phyloP scores from a whole-genome alignment of 1,140 invertebrate genomes.

The Triops longicaudatus region DNA sequence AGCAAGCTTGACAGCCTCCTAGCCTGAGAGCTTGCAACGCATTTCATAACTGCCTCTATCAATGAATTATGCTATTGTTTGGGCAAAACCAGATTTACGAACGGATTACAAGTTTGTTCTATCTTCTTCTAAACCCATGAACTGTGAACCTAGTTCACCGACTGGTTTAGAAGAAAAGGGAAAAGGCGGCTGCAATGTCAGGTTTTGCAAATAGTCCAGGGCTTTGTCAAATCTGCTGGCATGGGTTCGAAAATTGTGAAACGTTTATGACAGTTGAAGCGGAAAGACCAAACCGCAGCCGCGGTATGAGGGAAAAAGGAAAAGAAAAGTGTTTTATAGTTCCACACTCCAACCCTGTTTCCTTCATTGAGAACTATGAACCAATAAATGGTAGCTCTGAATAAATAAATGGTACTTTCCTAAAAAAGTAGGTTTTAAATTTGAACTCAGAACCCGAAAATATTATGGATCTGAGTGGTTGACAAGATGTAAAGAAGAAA shows the following conservation, averaged over 20 bases:
- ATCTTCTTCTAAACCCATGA: not conserved
- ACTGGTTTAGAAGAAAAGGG: not conserved
- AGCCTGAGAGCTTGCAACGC: too few species aligned
- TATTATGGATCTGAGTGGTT: too few species aligned
- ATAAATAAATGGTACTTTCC: too few species aligned
- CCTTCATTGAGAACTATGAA: not conserved
- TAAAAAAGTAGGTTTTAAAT: too few species aligned
- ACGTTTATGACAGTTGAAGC: not conserved
- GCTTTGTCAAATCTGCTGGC: not conserved
- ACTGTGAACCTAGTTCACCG: not conserved
- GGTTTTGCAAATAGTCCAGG: not conserved
- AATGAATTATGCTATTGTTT: too few species aligned
- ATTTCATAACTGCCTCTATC: too few species aligned
- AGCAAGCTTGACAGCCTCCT: too few species aligned
- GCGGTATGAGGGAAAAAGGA: not conserved
- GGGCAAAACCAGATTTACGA: too few species aligned
- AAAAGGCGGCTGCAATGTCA: not conserved
- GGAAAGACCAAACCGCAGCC: not conserved
- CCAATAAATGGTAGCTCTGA: too few species aligned
- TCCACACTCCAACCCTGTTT: not conserved
- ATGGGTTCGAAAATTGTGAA: not conserved
- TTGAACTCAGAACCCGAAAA: too few species aligned
- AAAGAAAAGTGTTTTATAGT: slow-evolving; percentile 2
- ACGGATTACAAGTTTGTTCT: too few species aligned
- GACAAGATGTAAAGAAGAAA: too few species aligned